Evolutionary conservation across 2,113 vertebrate genomes (phyloP).

Genomic region (Hippocampus comes): DNA sequence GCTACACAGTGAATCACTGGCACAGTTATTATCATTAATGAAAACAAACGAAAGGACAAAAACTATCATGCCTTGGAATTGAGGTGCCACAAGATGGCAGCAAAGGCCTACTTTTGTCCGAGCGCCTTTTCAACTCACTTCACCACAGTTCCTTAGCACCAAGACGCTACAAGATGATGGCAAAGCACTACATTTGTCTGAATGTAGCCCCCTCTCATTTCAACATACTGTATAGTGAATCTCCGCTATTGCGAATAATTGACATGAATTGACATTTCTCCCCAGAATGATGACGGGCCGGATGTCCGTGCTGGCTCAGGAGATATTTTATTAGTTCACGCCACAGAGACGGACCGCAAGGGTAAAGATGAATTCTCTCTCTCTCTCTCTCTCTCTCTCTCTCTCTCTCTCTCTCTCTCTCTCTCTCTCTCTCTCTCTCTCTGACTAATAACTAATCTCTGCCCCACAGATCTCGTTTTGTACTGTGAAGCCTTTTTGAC

Average conservation of each 20-base stretch:
- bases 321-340: slow-evolving; percentile 93
- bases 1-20: slow-evolving; percentile 25
- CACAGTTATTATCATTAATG: neutral
- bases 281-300: slow-evolving; percentile 91
- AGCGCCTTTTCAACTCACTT: no score
- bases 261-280: neutral
- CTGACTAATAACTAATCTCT: slow-evolving; percentile 20
- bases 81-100: no score
- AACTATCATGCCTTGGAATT: no score
- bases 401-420: neutral
- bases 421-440: neutral
- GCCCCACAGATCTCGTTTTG: slow-evolving; percentile 84
- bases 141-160: no score
- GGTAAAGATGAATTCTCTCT: slow-evolving; percentile 64
- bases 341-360: slow-evolving; percentile 96
- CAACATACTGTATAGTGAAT: neutral
- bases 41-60: neutral
- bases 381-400: neutral
- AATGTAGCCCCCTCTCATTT: no score
- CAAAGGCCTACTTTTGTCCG: no score
- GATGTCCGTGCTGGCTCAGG: slow-evolving; percentile 95
- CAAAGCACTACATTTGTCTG: no score
- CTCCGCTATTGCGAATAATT: neutral
- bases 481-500: slow-evolving; percentile 99
- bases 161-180: no score